Evolutionary conservation across 2,888 invertebrate genomes (phyloP).

Genomic region (Trichogramma evanescens): DNA sequence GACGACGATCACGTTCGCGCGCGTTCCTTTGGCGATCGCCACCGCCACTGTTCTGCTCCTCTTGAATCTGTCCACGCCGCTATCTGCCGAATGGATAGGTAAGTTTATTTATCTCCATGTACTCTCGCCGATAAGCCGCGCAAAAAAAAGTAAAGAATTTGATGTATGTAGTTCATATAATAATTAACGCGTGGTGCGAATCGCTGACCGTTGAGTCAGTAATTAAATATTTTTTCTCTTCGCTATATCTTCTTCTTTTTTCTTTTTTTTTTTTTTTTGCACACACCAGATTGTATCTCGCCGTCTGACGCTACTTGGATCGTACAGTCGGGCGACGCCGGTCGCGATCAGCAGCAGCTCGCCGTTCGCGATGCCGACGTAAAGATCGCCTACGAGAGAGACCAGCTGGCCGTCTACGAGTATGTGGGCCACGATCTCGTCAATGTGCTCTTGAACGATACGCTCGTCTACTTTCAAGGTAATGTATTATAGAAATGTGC

Average conservation of each 20-base stretch:
- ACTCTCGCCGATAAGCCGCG: background rate
- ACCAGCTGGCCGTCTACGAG: constrained; percentile 9
- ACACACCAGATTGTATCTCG: too few relatives aligned
- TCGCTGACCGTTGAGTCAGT: too few relatives aligned
- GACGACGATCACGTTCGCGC: too few relatives aligned
- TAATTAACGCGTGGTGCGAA: too few relatives aligned
- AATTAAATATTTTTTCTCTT: too few relatives aligned
- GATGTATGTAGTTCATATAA: too few relatives aligned
- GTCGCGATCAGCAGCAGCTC: background rate
- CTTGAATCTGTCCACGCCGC: too few relatives aligned
- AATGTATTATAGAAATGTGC: background rate
- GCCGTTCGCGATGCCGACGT: constrained; percentile 8
- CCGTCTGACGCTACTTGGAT: too few relatives aligned
- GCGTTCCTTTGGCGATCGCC: too few relatives aligned
- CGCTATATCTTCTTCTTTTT: background rate
- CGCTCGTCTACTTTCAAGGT: constrained; percentile 23
- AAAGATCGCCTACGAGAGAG: constrained; percentile 7
- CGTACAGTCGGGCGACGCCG: too few relatives aligned
- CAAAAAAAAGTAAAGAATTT: background rate
- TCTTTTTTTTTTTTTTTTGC: background rate
- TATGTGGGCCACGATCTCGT: constrained; percentile 16
- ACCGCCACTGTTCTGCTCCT: too few relatives aligned
- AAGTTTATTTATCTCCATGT: background rate
- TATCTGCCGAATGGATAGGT: constrained; percentile 7
- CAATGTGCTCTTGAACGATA: constrained; percentile 22